Percentiles rank a stretch among this genome's conserved stretches.
Conservation (phyloP, 2,797 vertebrate species). For the Microctenopoma steveboyesi region DNA sequence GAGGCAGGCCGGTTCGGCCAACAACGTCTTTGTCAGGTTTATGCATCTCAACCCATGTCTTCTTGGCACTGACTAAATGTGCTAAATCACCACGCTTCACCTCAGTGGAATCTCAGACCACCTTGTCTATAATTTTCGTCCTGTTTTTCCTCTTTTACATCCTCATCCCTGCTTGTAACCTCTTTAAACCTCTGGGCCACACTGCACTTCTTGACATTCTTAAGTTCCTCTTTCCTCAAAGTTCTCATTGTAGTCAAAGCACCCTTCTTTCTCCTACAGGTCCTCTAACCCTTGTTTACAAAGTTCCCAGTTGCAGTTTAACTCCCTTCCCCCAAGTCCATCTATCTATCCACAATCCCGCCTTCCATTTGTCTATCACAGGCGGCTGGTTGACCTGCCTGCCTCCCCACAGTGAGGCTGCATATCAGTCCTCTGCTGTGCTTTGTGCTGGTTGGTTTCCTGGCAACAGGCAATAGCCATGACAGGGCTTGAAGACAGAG, state of each 20-base stretch:
- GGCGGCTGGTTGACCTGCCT: slow-evolving; percentile 80
- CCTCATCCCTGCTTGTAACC: slow-evolving; percentile 1
- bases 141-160: not conserved
- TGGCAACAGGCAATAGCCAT: slow-evolving; percentile 74
- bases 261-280: slow-evolving; percentile 5
- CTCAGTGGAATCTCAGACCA: not conserved
- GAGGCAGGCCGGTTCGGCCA: slow-evolving; percentile 42
- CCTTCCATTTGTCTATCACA: slow-evolving; percentile 68
- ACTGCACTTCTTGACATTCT: slow-evolving; percentile 20
- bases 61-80: slow-evolving; percentile 19
- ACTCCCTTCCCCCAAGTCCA: slow-evolving; percentile 16
- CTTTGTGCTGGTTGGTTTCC: slow-evolving; percentile 77
- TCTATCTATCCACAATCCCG: slow-evolving; percentile 46
- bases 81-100: slow-evolving; percentile 19
- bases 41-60: not conserved
- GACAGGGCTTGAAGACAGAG: slow-evolving; percentile 63
- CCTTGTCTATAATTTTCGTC: slow-evolving; percentile 9
- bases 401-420: slow-evolving; percentile 78
- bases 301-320: slow-evolving; percentile 30
- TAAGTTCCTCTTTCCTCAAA: slow-evolving; percentile 42
- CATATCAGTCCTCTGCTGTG: slow-evolving; percentile 79
- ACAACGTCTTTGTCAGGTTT: slow-evolving; percentile 5
- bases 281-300: slow-evolving; percentile 9
- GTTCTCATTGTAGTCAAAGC: slow-evolving; percentile 38
- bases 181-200: slow-evolving; percentile 10